Conservation (phyloP, 2,113 vertebrate species). For the Laterallus jamaicensis region DNA sequence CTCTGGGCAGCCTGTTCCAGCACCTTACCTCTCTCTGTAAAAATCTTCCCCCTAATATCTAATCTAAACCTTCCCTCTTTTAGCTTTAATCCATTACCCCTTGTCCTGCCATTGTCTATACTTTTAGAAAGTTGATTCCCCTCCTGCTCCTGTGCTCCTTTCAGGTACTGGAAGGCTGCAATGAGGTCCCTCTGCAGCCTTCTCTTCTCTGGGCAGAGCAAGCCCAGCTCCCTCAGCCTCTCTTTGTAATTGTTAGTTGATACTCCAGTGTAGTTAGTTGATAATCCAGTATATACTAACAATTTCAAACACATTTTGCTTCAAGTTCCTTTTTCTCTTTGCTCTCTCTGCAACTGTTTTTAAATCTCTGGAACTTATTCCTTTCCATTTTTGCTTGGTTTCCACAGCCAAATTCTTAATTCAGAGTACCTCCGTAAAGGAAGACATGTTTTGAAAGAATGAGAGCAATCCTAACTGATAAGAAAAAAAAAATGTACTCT, state of each 20-base stretch:
- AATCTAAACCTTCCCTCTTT: too few species aligned
- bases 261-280: background rate
- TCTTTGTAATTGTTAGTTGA: background rate
- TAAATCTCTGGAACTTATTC: background rate
- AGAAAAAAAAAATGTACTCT: background rate
- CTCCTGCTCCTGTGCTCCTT: too few species aligned
- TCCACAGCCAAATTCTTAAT: background rate
- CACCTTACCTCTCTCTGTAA: too few species aligned
- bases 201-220: too few species aligned
- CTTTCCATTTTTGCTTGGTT: background rate
- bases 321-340: background rate
- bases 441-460: conserved; percentile 4
- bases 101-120: too few species aligned
- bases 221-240: too few species aligned
- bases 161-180: too few species aligned
- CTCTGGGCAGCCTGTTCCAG: too few species aligned
- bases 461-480: background rate
- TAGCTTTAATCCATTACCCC: too few species aligned
- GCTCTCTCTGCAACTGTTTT: background rate
- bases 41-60: too few species aligned
- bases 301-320: background rate
- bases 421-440: background rate
- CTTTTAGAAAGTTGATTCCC: too few species aligned
- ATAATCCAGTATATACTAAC: background rate
- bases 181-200: too few species aligned